Evolutionary conservation across 1,140 invertebrate genomes (phyloP).

Genomic region (Scaptomyza hsui): DNA sequence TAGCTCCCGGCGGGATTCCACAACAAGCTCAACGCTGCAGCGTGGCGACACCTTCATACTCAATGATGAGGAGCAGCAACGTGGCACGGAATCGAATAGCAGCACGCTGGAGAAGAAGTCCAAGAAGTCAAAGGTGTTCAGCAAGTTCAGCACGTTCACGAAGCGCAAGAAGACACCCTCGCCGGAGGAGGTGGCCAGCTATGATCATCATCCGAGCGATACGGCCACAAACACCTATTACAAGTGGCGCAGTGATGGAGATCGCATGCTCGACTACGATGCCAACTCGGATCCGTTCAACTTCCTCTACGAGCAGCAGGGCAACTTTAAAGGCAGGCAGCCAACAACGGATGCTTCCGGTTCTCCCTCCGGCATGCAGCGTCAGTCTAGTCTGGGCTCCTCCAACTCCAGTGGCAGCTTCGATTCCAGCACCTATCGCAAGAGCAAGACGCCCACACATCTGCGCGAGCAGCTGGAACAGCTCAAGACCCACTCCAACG

Average conservation of each 20-base stretch:
- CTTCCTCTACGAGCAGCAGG: constrained; percentile 77
- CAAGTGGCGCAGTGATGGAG: constrained; percentile 76
- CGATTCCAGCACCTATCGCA: constrained; percentile 76
- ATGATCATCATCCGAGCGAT: constrained; percentile 80
- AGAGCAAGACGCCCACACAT: constrained; percentile 69
- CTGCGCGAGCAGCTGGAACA: constrained; percentile 74
- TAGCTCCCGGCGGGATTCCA: constrained; percentile 65
- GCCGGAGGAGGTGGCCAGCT: constrained; percentile 61
- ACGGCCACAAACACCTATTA: constrained; percentile 81
- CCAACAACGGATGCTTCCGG: background rate
- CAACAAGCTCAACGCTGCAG: constrained; percentile 64
- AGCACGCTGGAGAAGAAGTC: constrained; percentile 78
- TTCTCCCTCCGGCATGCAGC: constrained; percentile 19
- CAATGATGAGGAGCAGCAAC: constrained; percentile 54
- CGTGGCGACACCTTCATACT: constrained; percentile 79
- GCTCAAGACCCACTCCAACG: constrained; percentile 71
- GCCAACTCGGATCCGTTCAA: constrained; percentile 80
- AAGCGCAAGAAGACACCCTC: constrained; percentile 78
- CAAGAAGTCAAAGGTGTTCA: constrained; percentile 79
- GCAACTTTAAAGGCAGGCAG: constrained; percentile 44
- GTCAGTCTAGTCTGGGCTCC: constrained; percentile 57
- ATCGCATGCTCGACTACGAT: constrained; percentile 74
- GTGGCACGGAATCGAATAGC: constrained; percentile 53
- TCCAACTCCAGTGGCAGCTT: constrained; percentile 67
- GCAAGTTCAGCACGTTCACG: constrained; percentile 80